These are phyloP conservation scores for Molossus alvarezi DNA, from an alignment of 2,797 vertebrate species.

Conservation along the genomic window DNA sequence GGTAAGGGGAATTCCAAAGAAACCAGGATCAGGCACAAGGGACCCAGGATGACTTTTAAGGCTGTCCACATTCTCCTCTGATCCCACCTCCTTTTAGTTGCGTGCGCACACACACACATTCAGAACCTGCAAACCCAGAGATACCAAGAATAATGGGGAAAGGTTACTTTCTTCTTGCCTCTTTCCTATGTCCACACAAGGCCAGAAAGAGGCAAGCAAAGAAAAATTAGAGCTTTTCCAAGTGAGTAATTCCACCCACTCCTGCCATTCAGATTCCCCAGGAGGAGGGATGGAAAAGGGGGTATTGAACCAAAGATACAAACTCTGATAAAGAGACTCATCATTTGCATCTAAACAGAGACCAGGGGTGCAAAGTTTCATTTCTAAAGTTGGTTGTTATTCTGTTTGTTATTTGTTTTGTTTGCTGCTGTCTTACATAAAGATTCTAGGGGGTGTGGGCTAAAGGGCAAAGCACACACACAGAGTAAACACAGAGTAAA, in stretches of 20 bases:
- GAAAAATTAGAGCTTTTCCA: slow-evolving; percentile 30
- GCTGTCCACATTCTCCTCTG: background rate
- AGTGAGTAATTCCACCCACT: background rate
- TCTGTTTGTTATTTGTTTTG: background rate
- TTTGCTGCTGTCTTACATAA: slow-evolving; percentile 42
- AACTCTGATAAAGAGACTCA: background rate
- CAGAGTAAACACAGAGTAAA: slow-evolving; percentile 70
- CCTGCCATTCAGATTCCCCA: background rate
- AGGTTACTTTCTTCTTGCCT: background rate
- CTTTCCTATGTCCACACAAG: slow-evolving; percentile 43
- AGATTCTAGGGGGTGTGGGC: slow-evolving; percentile 56
- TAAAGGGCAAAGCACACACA: slow-evolving; percentile 73
- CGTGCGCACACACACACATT: background rate
- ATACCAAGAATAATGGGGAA: background rate
- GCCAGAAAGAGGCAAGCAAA: slow-evolving; percentile 46
- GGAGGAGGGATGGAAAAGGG: slow-evolving; percentile 13
- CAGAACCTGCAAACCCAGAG: slow-evolving; percentile 41
- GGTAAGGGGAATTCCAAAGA: background rate
- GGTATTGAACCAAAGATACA: slow-evolving; percentile 39
- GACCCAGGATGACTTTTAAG: background rate
- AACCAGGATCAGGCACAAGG: background rate
- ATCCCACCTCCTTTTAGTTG: background rate
- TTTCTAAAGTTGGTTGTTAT: slow-evolving; percentile 32
- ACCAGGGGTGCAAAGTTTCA: slow-evolving; percentile 60
- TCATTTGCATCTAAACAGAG: slow-evolving; percentile 70